These are phyloP conservation scores for Vulpes ferrilata DNA, from an alignment of 2,113 vertebrate genomes.

Conservation along the genomic window DNA sequence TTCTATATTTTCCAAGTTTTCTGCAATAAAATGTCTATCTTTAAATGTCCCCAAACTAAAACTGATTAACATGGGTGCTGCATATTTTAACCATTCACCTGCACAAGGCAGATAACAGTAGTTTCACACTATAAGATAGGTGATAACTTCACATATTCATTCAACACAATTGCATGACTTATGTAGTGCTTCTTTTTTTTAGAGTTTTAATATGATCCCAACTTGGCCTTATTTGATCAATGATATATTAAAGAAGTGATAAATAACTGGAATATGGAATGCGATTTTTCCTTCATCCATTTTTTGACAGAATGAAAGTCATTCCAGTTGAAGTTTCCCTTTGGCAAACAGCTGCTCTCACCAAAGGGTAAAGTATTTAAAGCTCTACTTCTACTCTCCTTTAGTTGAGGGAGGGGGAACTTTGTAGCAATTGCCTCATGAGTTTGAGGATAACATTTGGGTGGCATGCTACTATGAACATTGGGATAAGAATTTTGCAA, in stretches of 20 bases:
- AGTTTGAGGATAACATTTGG: not conserved
- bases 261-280: not conserved
- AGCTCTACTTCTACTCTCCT: not conserved
- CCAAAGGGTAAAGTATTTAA: not conserved
- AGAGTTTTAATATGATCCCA: not conserved
- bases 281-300: not conserved
- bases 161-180: not conserved
- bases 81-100: constrained; percentile 30
- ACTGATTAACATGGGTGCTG: not conserved
- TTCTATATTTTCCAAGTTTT: constrained; percentile 7
- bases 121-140: not conserved
- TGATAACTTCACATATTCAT: not conserved
- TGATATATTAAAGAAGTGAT: not conserved
- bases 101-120: not conserved
- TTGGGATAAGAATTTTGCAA: not conserved
- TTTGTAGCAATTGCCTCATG: not conserved
- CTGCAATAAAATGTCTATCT: not conserved
- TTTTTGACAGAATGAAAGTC: not conserved
- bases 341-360: not conserved
- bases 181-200: not conserved
- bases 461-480: not conserved
- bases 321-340: not conserved
- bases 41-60: not conserved
- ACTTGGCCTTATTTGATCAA: constrained; percentile 18
- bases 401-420: not conserved